Conservation (phyloP, 2,113 vertebrate genomes). For the Machaerirhynchus nigripectus region DNA sequence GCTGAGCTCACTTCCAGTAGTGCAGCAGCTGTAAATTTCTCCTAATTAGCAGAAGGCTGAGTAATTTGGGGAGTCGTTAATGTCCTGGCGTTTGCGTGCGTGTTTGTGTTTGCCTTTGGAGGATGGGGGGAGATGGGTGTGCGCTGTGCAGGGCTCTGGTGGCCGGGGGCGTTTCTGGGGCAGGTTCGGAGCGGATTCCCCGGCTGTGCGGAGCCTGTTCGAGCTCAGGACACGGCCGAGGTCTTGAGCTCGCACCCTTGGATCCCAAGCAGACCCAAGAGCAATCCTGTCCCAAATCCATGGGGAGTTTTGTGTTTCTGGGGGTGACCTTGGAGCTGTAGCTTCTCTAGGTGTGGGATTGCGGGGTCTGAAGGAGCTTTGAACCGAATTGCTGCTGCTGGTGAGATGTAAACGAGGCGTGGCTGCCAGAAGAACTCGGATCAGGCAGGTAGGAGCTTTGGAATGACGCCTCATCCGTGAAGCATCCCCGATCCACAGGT, state of each 20-base stretch:
- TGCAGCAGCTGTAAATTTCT: slow-evolving; percentile 51
- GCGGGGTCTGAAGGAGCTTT: not conserved
- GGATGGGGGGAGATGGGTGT: not conserved
- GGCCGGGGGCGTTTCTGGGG: not conserved
- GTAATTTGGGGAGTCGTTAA: slow-evolving; percentile 32
- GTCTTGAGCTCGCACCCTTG: not conserved
- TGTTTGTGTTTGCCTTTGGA: slow-evolving; percentile 32
- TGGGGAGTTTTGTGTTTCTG: not conserved
- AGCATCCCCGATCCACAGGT: not conserved
- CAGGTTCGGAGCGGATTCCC: not conserved
- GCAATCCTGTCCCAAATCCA: not conserved
- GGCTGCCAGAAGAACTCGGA: not conserved
- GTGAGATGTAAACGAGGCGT: fast-evolving
- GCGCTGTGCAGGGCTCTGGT: not conserved
- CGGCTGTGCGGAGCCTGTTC: not conserved
- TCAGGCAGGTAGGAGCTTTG: not conserved
- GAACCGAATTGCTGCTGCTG: not conserved
- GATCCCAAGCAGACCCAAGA: not conserved
- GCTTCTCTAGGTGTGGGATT: not conserved
- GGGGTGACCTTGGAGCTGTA: not conserved
- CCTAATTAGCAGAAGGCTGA: slow-evolving; percentile 43
- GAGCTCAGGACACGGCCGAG: not conserved
- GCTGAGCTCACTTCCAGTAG: slow-evolving; percentile 55
- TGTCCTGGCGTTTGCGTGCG: not conserved
- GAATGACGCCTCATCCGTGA: not conserved